Evolutionary conservation across 2,113 vertebrate genomes (phyloP).

Genomic region (Drymodes brunneopygia): DNA sequence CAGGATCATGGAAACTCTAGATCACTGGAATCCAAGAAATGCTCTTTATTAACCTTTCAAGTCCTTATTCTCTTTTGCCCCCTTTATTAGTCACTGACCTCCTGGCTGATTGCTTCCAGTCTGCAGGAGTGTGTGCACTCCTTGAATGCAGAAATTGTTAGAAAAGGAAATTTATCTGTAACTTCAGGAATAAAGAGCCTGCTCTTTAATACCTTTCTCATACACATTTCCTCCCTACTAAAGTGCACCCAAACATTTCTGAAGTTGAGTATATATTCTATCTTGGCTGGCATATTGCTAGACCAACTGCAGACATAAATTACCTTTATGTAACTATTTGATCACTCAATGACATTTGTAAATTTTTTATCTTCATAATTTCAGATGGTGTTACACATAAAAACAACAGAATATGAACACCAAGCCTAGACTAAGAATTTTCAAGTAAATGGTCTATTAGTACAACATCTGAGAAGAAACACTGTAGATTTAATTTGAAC

Average conservation of each 20-base stretch:
- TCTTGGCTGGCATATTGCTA: not conserved
- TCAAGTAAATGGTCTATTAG: not conserved
- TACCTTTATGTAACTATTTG: not conserved
- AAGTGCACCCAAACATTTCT: not conserved
- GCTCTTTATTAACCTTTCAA: not conserved
- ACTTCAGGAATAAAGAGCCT: not conserved
- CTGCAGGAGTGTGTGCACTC: accelerated
- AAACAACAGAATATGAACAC: not conserved
- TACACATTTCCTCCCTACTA: not conserved
- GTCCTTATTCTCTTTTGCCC: not conserved
- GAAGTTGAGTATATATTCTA: not conserved
- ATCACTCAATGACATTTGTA: not conserved
- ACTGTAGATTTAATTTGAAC: not conserved
- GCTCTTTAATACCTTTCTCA: not conserved
- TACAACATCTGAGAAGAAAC: not conserved
- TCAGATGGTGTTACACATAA: not conserved
- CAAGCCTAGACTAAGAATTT: not conserved
- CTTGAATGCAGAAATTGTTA: not conserved
- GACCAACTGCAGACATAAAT: not conserved
- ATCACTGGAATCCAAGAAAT: not conserved
- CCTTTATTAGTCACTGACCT: not conserved
- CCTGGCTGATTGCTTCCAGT: not conserved
- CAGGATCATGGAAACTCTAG: not conserved
- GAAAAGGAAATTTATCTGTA: not conserved
- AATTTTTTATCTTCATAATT: not conserved